Conservation (phyloP, 2,888 invertebrate genomes). For the Calameuta idolon region DNA sequence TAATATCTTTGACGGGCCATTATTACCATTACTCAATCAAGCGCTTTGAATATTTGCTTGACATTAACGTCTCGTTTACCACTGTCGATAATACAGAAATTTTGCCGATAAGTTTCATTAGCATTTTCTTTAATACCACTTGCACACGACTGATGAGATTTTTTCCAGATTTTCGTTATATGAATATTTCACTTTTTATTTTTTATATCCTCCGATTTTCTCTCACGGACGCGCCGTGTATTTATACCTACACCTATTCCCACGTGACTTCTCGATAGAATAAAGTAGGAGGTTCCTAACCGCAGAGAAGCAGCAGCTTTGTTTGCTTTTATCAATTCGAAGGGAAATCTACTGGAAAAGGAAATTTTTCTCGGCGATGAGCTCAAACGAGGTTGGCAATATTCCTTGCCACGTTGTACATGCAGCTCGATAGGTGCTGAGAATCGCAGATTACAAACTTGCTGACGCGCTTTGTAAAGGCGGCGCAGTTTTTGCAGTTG, state of each 20-base stretch:
- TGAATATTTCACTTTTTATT: not conserved
- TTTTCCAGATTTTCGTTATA: slow-evolving; percentile 11
- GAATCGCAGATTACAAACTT: slow-evolving; percentile 41
- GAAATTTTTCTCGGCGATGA: slow-evolving; percentile 24
- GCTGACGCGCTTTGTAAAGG: slow-evolving; percentile 36
- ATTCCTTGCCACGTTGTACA: slow-evolving; percentile 33
- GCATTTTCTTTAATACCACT: not conserved
- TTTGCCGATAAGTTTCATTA: slow-evolving; percentile 5
- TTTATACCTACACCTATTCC: not conserved
- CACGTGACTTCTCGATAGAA: not conserved
- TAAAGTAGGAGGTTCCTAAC: not conserved
- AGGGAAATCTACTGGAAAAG: slow-evolving; percentile 7
- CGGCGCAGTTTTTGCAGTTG: slow-evolving; percentile 26
- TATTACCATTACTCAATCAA: slow-evolving; percentile 21
- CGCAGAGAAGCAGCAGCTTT: not conserved
- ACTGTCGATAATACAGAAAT: slow-evolving; percentile 6
- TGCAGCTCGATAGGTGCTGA: slow-evolving; percentile 35
- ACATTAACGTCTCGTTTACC: not conserved
- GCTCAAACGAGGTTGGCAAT: slow-evolving; percentile 19
- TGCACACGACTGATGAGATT: not conserved
- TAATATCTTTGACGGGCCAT: slow-evolving; percentile 28
- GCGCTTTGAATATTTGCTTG: not conserved
- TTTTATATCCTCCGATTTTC: not conserved
- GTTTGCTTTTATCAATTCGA: not conserved
- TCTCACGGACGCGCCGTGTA: not conserved